Evolutionary conservation across 2,888 invertebrate species (phyloP).

Genomic region (Linyphia triangularis): DNA sequence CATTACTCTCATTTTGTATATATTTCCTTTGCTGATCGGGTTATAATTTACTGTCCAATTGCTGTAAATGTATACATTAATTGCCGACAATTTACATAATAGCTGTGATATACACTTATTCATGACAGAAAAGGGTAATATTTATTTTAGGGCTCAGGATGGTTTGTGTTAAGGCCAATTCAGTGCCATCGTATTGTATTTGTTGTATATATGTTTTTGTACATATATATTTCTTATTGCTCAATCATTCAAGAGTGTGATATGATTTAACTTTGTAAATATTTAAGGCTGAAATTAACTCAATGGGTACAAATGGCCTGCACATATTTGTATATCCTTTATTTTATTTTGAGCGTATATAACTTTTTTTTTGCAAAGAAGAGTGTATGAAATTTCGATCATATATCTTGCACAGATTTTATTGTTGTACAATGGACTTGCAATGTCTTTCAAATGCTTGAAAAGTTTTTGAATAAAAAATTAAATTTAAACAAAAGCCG

Average conservation of each 20-base stretch:
- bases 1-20: neutral
- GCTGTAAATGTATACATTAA: neutral
- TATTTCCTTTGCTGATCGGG: neutral
- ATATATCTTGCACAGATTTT: constrained; percentile 38
- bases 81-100: constrained; percentile 37
- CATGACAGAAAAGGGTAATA: constrained; percentile 5
- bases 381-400: neutral
- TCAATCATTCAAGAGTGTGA: constrained; percentile 70
- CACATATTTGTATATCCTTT: constrained; percentile 30
- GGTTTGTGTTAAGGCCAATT: constrained; percentile 29
- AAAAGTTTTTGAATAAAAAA: neutral
- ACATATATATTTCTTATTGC: constrained; percentile 67
- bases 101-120: constrained; percentile 64
- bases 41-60: neutral
- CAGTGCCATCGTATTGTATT: constrained; percentile 56
- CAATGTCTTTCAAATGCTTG: neutral
- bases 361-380: constrained; percentile 48
- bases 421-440: neutral
- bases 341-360: constrained; percentile 28
- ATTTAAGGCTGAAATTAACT: constrained; percentile 40
- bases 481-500: neutral
- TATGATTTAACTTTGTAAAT: constrained; percentile 59
- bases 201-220: constrained; percentile 55
- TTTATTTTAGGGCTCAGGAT: constrained; percentile 29
- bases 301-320: constrained; percentile 33